Evolutionary conservation across 92 coral and sea anemone species (phyloP), one percentile per base, ranked within the genome.

Genomic region (Paragorgia papillata): DNA sequence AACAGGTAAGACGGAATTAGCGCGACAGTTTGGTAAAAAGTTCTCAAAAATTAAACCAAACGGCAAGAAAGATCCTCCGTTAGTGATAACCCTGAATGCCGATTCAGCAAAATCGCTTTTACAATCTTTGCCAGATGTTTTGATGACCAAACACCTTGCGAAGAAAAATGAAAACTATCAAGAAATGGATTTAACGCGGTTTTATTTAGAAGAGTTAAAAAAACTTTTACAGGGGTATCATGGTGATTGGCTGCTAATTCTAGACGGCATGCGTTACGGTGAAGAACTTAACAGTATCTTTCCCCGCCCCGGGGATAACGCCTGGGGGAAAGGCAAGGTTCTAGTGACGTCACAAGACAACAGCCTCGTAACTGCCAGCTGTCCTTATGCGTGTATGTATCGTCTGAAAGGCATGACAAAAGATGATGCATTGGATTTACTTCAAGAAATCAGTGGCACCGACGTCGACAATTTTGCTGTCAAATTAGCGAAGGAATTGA

Each of bases 341-440:
- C 83, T 90, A 27, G 89, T 92, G 9, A 92, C 96, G 9, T 89
- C 97, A 1, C 97, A 90, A 66, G 97, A 90, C 44, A 82, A 85
- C 27, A 88, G 83, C n/a, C 83, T 92, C 30, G 90, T 80, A 3
- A 89, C 91, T 9, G 50, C 51, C 24, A 70, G 92, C 41, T 87
- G 80, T 85, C 89, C 74, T 51, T 66, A 78, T 46, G 88, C 88
- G 33, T 75, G 83, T 39, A 80, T 73, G 0, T 20, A 88, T 14
- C 80, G 86, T 18, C 79, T 92, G 44, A 32, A 76, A 7, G 97
- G 97, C 27, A 92, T 92, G 97, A 87, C 79, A 13, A 61, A 81
- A 57, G 74, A 51, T 6, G 96, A 85, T 79, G 96, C 97, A 0
- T 62, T 90, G 46, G 26, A 80, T 15, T 73, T 92, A 62, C 41